Conservation (phyloP, 2,113 vertebrate species). For the Platysteira castanea region DNA sequence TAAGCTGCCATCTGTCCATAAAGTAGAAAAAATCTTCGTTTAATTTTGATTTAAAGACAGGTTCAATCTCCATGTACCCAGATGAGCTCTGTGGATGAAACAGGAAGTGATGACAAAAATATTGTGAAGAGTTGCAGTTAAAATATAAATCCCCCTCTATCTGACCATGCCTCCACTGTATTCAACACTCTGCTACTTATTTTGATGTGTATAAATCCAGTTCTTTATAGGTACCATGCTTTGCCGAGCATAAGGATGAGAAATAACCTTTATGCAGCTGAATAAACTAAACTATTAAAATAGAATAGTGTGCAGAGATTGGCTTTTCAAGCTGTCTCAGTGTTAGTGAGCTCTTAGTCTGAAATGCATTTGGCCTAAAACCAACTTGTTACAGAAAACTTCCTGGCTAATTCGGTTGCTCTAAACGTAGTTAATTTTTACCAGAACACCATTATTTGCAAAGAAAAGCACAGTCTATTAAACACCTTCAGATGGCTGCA, state of each 20-base stretch:
- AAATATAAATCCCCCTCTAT: background rate
- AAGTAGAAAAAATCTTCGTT: background rate
- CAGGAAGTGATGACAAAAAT: background rate
- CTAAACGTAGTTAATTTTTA: constrained; percentile 9
- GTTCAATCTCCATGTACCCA: background rate
- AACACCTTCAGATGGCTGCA: background rate
- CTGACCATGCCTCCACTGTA: background rate
- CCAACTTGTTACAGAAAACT: constrained; percentile 20
- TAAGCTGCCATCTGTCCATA: constrained; percentile 36
- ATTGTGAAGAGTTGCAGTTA: background rate
- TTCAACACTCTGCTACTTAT: background rate
- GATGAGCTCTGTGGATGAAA: background rate
- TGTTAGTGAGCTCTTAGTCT: background rate
- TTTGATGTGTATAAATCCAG: background rate
- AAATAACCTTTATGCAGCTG: constrained; percentile 15
- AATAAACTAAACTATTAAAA: constrained; percentile 26
- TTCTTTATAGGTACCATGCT: background rate
- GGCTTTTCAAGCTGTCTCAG: background rate
- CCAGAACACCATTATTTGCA: background rate
- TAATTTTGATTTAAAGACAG: background rate
- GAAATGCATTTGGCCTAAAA: constrained; percentile 32
- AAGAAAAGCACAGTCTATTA: constrained; percentile 12
- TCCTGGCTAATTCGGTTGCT: constrained; percentile 1
- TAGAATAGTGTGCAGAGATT: background rate
- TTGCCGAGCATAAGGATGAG: constrained; percentile 6